A percentile compares a stretch with the other conserved stretches of the same genome.
These are phyloP conservation scores for Tenthredo scrophulariae DNA, from an alignment of 2,888 invertebrate species.

Conservation along the genomic window DNA sequence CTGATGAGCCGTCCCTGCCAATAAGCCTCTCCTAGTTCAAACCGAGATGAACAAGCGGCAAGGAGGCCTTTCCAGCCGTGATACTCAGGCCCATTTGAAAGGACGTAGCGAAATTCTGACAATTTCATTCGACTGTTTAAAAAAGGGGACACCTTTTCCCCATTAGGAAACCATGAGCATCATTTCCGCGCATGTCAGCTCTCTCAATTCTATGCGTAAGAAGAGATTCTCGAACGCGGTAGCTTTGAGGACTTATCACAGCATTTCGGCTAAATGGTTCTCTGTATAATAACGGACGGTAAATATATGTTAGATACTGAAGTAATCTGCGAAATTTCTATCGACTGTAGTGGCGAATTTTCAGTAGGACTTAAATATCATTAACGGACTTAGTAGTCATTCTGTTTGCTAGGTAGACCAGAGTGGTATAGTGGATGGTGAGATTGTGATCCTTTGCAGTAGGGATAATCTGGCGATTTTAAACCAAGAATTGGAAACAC, in stretches of 20 bases:
- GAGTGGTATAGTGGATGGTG: not conserved
- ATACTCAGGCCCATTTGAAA: not conserved
- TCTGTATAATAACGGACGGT: not conserved
- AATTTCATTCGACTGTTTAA: not conserved
- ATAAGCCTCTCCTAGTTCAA: constrained; percentile 61
- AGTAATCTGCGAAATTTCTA: constrained; percentile 73
- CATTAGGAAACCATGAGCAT: not conserved
- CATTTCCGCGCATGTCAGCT: not conserved
- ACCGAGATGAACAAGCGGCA: constrained; percentile 21
- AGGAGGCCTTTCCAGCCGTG: not conserved
- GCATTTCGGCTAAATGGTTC: not conserved
- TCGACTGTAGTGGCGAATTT: constrained; percentile 63
- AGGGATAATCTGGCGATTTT: constrained; percentile 39
- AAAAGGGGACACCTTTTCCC: not conserved
- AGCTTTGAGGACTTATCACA: constrained; percentile 30
- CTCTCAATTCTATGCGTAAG: not conserved
- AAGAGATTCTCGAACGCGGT: not conserved
- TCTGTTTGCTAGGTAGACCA: constrained; percentile 17
- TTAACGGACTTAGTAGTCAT: constrained; percentile 62
- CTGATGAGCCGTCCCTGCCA: constrained; percentile 73
- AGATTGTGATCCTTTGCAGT: constrained; percentile 6
- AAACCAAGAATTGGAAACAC: constrained; percentile 64
- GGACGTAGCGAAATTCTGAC: not conserved
- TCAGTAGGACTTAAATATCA: constrained; percentile 71
- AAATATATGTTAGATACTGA: not conserved